phyloP scores from a whole-genome alignment of 1,140 invertebrate species.

The Brachionus plicatilis region DNA sequence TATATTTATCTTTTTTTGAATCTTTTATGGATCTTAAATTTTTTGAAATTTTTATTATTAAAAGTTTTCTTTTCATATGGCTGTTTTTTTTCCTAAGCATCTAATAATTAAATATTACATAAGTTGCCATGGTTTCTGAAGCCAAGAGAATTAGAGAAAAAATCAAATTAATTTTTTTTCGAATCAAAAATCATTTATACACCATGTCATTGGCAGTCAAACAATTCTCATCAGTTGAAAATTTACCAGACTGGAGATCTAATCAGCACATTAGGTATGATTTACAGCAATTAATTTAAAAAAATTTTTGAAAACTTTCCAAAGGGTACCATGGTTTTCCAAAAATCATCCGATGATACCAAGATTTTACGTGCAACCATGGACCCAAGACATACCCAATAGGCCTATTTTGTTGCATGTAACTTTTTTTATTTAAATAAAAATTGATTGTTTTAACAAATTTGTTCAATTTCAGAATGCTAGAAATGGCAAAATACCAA shows the following conservation, averaged over 20 bases:
- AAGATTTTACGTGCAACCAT: constrained; percentile 50
- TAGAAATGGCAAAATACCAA: constrained; percentile 48
- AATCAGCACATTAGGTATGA: neutral
- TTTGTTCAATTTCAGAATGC: constrained; percentile 49
- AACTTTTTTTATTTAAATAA: neutral
- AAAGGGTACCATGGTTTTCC: constrained; percentile 49
- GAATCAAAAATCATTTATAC: neutral
- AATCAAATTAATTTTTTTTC: neutral
- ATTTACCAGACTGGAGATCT: neutral
- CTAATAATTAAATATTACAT: neutral
- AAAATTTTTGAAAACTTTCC: neutral
- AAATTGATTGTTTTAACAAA: neutral
- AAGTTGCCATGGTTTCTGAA: constrained; percentile 4
- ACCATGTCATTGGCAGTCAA: neutral
- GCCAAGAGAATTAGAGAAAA: neutral
- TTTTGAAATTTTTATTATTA: no score
- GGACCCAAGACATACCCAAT: constrained; percentile 55
- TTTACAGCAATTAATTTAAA: neutral
- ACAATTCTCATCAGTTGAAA: neutral
- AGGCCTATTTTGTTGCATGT: constrained; percentile 51
- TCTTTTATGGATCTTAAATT: no score
- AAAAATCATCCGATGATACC: constrained; percentile 51
- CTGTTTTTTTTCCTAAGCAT: neutral
- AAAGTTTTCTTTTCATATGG: no score
- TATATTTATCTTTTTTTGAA: no score